These are phyloP conservation scores for Vulpes ferrilata DNA, from an alignment of 2,113 vertebrate species.

Conservation along the genomic window DNA sequence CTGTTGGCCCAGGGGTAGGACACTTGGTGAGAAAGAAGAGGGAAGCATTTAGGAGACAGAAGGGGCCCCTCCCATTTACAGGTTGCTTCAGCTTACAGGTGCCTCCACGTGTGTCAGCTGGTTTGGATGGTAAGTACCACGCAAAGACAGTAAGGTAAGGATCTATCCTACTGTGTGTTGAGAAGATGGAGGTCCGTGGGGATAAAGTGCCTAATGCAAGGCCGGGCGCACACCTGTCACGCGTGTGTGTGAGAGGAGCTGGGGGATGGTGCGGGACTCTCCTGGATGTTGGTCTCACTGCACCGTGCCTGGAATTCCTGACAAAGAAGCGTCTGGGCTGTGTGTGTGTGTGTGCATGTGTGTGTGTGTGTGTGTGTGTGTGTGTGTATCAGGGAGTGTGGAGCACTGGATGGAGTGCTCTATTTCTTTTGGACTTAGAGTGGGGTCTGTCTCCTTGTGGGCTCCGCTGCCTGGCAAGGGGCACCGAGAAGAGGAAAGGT, in stretches of 20 bases:
- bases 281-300: neutral
- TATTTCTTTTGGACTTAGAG: neutral
- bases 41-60: neutral
- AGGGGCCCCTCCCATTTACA: neutral
- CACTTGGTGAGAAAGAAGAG: neutral
- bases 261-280: neutral
- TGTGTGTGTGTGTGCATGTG: neutral
- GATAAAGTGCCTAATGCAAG: neutral
- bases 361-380: neutral
- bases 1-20: neutral
- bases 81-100: constrained; percentile 2
- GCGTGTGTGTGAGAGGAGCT: neutral
- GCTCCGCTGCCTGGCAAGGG: neutral
- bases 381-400: neutral
- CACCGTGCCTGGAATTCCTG: neutral
- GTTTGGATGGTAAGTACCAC: constrained; percentile 20
- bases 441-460: neutral
- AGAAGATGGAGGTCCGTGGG: neutral
- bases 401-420: neutral
- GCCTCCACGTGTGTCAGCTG: neutral
- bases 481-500: neutral
- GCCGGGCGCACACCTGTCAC: neutral
- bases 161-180: neutral
- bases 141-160: neutral
- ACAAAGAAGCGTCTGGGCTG: neutral